Base-by-base conservation (phyloP, 2,797 vertebrate genomes). In the Pseudocheirus occidentalis region DNA sequence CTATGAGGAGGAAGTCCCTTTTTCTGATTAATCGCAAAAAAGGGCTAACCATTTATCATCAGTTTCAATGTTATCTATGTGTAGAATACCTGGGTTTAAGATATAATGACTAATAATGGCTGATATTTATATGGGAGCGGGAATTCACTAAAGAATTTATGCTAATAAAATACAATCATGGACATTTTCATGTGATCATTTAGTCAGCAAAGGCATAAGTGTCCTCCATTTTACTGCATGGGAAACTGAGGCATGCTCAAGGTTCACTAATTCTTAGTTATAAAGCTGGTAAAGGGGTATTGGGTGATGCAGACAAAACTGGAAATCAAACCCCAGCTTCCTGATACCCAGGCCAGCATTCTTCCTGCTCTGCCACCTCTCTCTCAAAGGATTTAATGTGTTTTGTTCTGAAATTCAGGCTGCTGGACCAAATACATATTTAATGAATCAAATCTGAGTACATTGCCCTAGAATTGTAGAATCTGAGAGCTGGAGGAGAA, bases 361-460 rank as follows among this genome's bases (percentile, higher is more conserved):
- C 40, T 81, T 46, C 21, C 40, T 81, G 7, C 16, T 11, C 24
- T 87, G 73, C 73, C 40, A 87, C 73, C 73, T 87, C 73, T 50
- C 73, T 46, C 40, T 87, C 73, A 95, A 57, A 50, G 58, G 62
- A 50, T 73, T 91, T 93, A 55, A 56, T 55, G 56, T 55, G 52
- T 90, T 93, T 62, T 50, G 24, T 81, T 87, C 46, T 89, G 31
- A 90, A 58, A 90, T 31, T 55, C 9, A 34, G 16, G 50, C 92
- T 87, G 92, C 52, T 94, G 62, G 62, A 90, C 55, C 57, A 94
- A 87, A 94, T 27, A 59, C 27, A 62, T 34, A 92, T 46, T 96
- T 92, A 91, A 87, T 87, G 73, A 91, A 34, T 93, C 50, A 95
- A 94, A 91, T 11, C 40, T 62, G 52, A 91, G 46, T 56, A 59